Conservation (phyloP, 2,888 invertebrate genomes). For the Furcula furcula region DNA sequence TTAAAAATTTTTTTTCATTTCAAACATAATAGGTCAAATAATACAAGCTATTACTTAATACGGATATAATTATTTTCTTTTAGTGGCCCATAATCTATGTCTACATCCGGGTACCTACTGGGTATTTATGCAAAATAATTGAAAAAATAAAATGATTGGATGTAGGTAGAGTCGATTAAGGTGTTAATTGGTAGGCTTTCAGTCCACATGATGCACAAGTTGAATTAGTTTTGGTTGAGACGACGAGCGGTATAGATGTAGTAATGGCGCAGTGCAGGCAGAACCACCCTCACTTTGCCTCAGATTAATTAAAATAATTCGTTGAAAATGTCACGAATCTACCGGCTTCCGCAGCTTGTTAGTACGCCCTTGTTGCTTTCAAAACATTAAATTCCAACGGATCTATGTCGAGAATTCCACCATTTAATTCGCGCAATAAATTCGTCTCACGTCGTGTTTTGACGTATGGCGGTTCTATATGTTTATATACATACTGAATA, state of each 20-base stretch:
- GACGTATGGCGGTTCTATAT: conserved; percentile 28
- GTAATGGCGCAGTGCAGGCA: conserved; percentile 21
- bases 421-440: conserved; percentile 34
- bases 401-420: conserved; percentile 27
- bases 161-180: conserved; percentile 14
- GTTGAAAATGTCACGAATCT: conserved; percentile 47
- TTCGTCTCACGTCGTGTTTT: conserved; percentile 35
- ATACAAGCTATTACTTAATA: too few species aligned
- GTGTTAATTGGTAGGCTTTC: conserved; percentile 30
- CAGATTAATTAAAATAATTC: conserved; percentile 58
- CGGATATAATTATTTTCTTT: too few species aligned
- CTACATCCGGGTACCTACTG: too few species aligned
- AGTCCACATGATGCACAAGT: conserved; percentile 29
- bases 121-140: too few species aligned
- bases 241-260: conserved; percentile 11
- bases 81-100: too few species aligned
- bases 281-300: conserved; percentile 34
- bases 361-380: conserved; percentile 45
- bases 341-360: conserved; percentile 43
- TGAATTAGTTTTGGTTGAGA: conserved; percentile 40
- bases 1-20: too few species aligned
- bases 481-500: too few species aligned
- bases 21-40: too few species aligned
- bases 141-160: too few species aligned
- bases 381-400: conserved; percentile 40